Percentiles rank a stretch among this genome's conserved stretches.
Evolutionary conservation across 2,888 invertebrate genomes (phyloP).

Genomic region (Hoplodrina blanda): DNA sequence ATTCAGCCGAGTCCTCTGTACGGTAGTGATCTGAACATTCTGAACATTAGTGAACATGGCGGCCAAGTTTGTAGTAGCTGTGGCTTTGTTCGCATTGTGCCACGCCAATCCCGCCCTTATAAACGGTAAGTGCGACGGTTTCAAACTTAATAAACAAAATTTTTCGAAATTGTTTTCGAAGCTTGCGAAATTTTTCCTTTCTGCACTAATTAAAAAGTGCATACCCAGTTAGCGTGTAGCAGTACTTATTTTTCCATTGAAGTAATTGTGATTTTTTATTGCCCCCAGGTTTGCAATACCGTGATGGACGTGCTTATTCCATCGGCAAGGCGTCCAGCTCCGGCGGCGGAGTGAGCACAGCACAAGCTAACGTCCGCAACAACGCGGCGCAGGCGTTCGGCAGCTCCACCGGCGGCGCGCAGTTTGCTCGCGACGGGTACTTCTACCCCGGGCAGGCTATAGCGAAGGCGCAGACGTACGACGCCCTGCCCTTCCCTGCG

Average conservation of each 20-base stretch:
- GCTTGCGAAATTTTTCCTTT: neutral
- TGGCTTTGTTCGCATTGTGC: constrained; percentile 81
- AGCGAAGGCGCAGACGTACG: constrained; percentile 65
- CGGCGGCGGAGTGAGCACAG: constrained; percentile 73
- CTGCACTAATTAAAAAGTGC: neutral
- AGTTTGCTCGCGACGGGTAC: constrained; percentile 71
- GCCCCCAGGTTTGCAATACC: constrained; percentile 77
- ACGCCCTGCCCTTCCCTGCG: constrained; percentile 37
- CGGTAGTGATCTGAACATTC: constrained; percentile 27
- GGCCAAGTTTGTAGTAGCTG: constrained; percentile 79
- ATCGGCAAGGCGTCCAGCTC: constrained; percentile 76
- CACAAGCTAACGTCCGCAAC: constrained; percentile 74
- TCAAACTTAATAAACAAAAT: too few species aligned
- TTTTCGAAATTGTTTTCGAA: neutral
- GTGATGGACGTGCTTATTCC: constrained; percentile 81
- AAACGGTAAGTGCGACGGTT: constrained; percentile 76
- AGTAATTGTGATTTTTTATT: constrained; percentile 62
- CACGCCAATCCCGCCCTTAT: constrained; percentile 79
- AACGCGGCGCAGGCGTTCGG: constrained; percentile 65
- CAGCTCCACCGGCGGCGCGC: constrained; percentile 49
- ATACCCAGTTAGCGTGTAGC: neutral
- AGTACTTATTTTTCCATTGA: neutral
- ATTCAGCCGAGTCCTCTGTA: constrained; percentile 70
- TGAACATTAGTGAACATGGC: constrained; percentile 76
- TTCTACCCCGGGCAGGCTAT: constrained; percentile 74